These are phyloP conservation scores for Labrus mixtus DNA, from an alignment of 2,113 vertebrate species.

Conservation along the genomic window DNA sequence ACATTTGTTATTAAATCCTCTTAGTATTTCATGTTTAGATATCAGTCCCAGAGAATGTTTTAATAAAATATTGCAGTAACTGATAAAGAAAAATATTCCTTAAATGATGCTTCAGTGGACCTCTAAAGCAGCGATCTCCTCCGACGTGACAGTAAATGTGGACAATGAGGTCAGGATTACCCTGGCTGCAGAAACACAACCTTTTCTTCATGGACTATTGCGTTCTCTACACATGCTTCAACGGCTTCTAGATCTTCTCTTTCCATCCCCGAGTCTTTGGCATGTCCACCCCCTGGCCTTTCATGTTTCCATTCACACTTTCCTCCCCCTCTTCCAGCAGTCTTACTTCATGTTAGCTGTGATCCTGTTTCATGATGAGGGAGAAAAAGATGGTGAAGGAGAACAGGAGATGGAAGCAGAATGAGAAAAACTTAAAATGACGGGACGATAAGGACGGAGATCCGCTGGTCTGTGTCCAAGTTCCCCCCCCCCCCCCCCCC, in stretches of 20 bases:
- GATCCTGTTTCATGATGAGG: slow-evolving; percentile 59
- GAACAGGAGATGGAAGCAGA: background rate
- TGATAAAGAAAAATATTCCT: background rate
- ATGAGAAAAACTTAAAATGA: background rate
- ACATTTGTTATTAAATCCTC: too few species aligned
- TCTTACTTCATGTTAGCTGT: slow-evolving; percentile 28
- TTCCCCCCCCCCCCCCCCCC: slow-evolving; percentile 5
- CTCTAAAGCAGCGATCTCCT: background rate
- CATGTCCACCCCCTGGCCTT: background rate
- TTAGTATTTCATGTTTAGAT: too few species aligned
- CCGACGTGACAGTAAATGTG: background rate
- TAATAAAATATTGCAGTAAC: background rate
- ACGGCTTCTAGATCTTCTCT: background rate
- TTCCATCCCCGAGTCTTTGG: slow-evolving; percentile 6
- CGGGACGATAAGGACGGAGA: background rate
- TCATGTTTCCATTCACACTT: background rate
- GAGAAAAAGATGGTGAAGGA: background rate
- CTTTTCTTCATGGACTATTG: background rate
- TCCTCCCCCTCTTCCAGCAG: slow-evolving; percentile 26
- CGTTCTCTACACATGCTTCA: background rate
- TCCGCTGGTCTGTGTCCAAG: slow-evolving; percentile 47
- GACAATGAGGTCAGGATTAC: background rate
- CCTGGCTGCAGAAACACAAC: background rate
- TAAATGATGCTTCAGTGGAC: background rate
- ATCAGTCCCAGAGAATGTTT: too few species aligned